These are phyloP conservation scores for Herminia tarsipennalis DNA, from an alignment of 2,888 invertebrate genomes.

Conservation along the genomic window DNA sequence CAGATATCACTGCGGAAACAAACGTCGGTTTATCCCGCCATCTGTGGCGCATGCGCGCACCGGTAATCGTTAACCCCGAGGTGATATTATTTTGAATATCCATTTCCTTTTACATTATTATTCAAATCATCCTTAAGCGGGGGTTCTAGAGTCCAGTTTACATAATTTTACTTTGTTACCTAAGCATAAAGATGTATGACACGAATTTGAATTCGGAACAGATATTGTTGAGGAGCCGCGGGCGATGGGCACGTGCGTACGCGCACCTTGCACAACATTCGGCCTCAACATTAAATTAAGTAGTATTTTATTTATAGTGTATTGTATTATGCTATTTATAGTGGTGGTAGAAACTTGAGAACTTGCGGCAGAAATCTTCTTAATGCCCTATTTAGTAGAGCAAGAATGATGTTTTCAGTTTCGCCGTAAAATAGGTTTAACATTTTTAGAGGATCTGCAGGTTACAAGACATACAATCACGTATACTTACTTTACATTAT, in stretches of 20 bases:
- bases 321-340: conserved; percentile 52
- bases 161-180: conserved; percentile 57
- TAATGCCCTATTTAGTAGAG: conserved; percentile 34
- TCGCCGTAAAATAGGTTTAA: conserved; percentile 4
- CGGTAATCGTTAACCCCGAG: conserved; percentile 85
- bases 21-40: conserved; percentile 84
- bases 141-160: conserved; percentile 76
- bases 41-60: conserved; percentile 83
- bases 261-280: conserved; percentile 80
- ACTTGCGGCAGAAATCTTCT: conserved; percentile 33
- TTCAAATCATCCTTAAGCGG: conserved; percentile 73
- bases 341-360: conserved; percentile 24
- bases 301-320: conserved; percentile 65
- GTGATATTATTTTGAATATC: conserved; percentile 85
- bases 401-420: conserved; percentile 24
- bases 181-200: conserved; percentile 81
- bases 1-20: conserved; percentile 86
- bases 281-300: conserved; percentile 66
- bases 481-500: background rate
- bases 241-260: conserved; percentile 80
- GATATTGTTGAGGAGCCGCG: conserved; percentile 74
- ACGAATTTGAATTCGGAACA: conserved; percentile 81
- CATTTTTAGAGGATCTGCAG: background rate
- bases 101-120: conserved; percentile 81
- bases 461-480: background rate